Percentiles rank a stretch among this genome's conserved stretches.
phyloP scores from a whole-genome alignment of 2,888 invertebrate species.

The Leptopilina myrica region DNA sequence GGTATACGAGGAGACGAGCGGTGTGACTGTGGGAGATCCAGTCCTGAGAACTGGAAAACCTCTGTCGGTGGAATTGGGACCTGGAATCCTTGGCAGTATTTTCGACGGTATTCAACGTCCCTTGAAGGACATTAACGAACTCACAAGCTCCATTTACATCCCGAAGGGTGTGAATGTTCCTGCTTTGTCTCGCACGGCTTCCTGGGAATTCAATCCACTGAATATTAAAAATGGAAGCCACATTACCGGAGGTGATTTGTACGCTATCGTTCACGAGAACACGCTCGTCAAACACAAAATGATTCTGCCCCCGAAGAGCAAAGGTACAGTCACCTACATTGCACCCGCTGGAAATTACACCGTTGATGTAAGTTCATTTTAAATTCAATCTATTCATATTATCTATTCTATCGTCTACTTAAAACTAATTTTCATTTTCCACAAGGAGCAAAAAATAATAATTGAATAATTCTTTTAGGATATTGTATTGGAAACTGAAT shows the following conservation, averaged over 20 bases:
- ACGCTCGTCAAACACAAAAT: constrained; percentile 98
- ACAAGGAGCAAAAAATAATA: neutral
- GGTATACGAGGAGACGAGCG: constrained; percentile 97
- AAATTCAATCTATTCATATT: neutral
- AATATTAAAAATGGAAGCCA: constrained; percentile 95
- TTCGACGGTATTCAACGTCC: constrained; percentile 99
- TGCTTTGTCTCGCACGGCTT: constrained; percentile 86
- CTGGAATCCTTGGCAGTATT: constrained; percentile 99
- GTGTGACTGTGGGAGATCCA: constrained; percentile 99
- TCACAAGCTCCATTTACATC: constrained; percentile 98
- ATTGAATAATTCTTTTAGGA: constrained; percentile 81
- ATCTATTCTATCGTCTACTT: neutral
- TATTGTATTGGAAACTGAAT: constrained; percentile 97
- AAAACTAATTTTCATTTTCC: neutral
- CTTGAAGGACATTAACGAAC: constrained; percentile 95
- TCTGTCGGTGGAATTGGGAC: constrained; percentile 98
- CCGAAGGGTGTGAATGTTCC: constrained; percentile 99
- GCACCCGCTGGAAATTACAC: constrained; percentile 96
- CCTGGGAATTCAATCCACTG: constrained; percentile 96
- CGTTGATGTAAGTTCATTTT: constrained; percentile 85
- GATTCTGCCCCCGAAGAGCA: constrained; percentile 94
- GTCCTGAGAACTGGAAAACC: constrained; percentile 99
- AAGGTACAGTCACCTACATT: constrained; percentile 97
- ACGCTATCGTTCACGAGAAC: constrained; percentile 97
- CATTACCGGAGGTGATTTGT: constrained; percentile 98